Conservation (phyloP, 2,888 invertebrate genomes). For the Nipponacmea schrenckii region DNA sequence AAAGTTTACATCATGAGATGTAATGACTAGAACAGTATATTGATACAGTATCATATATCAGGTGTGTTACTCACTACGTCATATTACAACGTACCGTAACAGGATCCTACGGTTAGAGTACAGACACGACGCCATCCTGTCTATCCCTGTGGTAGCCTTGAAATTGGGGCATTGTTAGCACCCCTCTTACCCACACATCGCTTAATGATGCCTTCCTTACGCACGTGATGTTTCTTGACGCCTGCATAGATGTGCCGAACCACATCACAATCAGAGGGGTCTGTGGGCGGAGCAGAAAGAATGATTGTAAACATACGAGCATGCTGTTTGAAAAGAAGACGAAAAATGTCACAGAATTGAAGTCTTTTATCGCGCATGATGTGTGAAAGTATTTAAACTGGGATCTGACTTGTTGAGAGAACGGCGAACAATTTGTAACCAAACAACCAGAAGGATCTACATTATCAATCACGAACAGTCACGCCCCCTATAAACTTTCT, state of each 20-base stretch:
- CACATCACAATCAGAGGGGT: not conserved
- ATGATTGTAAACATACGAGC: not conserved
- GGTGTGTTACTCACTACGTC: not conserved
- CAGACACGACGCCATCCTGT: not conserved
- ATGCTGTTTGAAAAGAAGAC: not conserved
- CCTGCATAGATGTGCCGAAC: not conserved
- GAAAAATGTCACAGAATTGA: constrained; percentile 4
- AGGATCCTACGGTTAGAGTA: not conserved
- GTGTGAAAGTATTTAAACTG: not conserved
- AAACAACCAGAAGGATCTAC: not conserved
- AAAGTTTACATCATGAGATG: too few relatives aligned
- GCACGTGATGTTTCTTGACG: not conserved
- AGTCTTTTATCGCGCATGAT: not conserved
- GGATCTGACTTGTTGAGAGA: constrained; percentile 4
- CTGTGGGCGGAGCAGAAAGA: not conserved
- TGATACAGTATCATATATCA: not conserved
- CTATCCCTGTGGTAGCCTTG: not conserved
- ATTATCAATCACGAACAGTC: not conserved
- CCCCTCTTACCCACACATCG: not conserved
- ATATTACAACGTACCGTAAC: not conserved
- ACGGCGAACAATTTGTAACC: not conserved
- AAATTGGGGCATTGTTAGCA: not conserved
- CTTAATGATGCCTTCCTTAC: not conserved
- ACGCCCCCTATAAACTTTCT: constrained; percentile 3
- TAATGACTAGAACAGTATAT: not conserved